Percentiles rank a stretch among this genome's conserved stretches.
Conservation (phyloP, 2,888 invertebrate species). For the Metopia argyrocephala region DNA sequence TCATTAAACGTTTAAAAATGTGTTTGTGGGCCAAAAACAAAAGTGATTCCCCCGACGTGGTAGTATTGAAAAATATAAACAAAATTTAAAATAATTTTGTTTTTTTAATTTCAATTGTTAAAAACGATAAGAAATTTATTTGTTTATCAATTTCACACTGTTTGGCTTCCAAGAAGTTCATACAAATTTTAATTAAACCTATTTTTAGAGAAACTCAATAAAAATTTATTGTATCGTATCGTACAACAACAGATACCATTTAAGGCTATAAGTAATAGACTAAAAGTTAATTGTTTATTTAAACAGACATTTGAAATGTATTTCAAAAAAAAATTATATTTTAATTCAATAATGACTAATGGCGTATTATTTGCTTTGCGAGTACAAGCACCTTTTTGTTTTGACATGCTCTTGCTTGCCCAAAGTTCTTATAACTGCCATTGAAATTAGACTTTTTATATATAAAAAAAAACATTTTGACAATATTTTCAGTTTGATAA, state of each 20-base stretch:
- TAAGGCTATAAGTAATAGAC: background rate
- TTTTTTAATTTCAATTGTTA: background rate
- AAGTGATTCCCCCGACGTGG: background rate
- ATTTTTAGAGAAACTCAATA: conserved; percentile 23
- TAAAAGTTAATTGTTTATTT: conserved; percentile 4
- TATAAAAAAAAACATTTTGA: background rate
- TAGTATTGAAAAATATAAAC: background rate
- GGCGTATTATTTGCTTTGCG: background rate
- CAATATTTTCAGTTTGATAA: background rate
- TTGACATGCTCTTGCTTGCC: background rate
- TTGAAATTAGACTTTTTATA: too few species aligned
- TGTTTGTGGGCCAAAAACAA: background rate
- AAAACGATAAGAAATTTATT: conserved; percentile 25
- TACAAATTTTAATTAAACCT: conserved; percentile 9
- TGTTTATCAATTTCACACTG: conserved; percentile 8
- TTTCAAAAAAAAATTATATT: background rate
- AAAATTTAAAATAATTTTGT: background rate
- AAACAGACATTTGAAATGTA: background rate
- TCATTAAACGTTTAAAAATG: background rate
- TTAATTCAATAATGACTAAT: background rate
- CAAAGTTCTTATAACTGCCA: background rate
- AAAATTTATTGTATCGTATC: background rate
- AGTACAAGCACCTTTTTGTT: background rate
- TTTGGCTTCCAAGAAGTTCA: conserved; percentile 39
- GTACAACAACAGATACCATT: conserved; percentile 4